phyloP scores from a whole-genome alignment of 2,888 invertebrate genomes.

The Lasius platythorax region DNA sequence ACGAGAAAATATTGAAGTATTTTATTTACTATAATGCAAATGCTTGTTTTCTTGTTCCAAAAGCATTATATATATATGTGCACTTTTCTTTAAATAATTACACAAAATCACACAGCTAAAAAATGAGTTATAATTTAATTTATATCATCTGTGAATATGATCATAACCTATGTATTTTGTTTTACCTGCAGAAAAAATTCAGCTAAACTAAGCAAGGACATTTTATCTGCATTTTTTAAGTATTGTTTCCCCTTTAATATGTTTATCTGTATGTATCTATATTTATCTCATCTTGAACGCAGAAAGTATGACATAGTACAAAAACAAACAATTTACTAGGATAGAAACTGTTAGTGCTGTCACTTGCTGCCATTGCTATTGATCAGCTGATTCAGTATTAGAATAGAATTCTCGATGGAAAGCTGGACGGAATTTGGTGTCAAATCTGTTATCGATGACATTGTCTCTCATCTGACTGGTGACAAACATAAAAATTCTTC shows the following conservation, averaged over 20 bases:
- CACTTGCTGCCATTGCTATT: background rate
- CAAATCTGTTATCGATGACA: conserved; percentile 62
- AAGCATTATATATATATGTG: background rate
- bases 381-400: background rate
- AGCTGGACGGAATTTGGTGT: conserved; percentile 44
- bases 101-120: too few species aligned
- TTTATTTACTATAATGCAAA: background rate
- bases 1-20: background rate
- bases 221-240: background rate
- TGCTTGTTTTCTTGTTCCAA: background rate
- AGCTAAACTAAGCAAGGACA: background rate
- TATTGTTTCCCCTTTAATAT: background rate
- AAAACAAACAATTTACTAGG: background rate
- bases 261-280: background rate
- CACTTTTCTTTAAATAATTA: background rate
- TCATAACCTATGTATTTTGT: conserved; percentile 9
- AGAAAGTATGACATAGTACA: background rate
- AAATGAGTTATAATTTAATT: too few species aligned
- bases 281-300: background rate
- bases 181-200: background rate
- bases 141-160: background rate
- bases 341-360: background rate
- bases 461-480: conserved; percentile 74
- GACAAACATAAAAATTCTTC: conserved; percentile 58
- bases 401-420: conserved; percentile 54